phyloP scores from a whole-genome alignment of 2,797 vertebrate species.

The Argyrosomus regius region DNA sequence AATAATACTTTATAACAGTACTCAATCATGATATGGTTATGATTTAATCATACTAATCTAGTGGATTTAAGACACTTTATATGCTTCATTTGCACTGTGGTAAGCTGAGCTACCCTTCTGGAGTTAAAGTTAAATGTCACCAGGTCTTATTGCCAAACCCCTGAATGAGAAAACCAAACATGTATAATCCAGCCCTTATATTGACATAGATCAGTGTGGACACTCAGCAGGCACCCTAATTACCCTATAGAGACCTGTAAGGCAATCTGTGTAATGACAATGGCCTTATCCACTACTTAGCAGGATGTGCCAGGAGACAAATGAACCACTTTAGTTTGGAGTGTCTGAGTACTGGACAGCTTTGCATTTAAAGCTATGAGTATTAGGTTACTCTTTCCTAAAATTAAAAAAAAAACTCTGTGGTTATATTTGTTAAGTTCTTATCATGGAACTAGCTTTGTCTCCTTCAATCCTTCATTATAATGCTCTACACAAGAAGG shows the following conservation, averaged over 20 bases:
- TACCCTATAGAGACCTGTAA: conserved; percentile 71
- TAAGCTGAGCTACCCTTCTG: conserved; percentile 48
- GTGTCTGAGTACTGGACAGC: conserved; percentile 47
- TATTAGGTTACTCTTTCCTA: conserved; percentile 70
- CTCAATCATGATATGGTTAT: conserved; percentile 15
- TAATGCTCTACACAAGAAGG: conserved; percentile 52
- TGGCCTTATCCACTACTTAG: conserved; percentile 67
- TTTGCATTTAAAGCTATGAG: conserved; percentile 48
- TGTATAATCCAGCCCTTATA: conserved; percentile 45
- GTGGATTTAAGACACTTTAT: conserved; percentile 43
- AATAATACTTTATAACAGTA: neutral
- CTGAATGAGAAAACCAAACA: conserved; percentile 66
- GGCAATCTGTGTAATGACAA: conserved; percentile 75
- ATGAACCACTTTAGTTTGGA: conserved; percentile 71
- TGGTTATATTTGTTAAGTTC: conserved; percentile 63
- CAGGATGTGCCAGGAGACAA: conserved; percentile 71
- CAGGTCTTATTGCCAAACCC: conserved; percentile 50
- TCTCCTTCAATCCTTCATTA: conserved; percentile 52
- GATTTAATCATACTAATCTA: conserved; percentile 43
- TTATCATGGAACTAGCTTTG: conserved; percentile 69
- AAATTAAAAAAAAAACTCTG: conserved; percentile 41
- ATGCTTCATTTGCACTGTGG: conserved; percentile 52
- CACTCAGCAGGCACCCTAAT: conserved; percentile 69
- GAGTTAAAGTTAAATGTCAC: conserved; percentile 60
- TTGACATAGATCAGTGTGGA: conserved; percentile 70